Base-by-base conservation (phyloP, 1,140 invertebrate genomes). In the Drosophila asahinai region DNA sequence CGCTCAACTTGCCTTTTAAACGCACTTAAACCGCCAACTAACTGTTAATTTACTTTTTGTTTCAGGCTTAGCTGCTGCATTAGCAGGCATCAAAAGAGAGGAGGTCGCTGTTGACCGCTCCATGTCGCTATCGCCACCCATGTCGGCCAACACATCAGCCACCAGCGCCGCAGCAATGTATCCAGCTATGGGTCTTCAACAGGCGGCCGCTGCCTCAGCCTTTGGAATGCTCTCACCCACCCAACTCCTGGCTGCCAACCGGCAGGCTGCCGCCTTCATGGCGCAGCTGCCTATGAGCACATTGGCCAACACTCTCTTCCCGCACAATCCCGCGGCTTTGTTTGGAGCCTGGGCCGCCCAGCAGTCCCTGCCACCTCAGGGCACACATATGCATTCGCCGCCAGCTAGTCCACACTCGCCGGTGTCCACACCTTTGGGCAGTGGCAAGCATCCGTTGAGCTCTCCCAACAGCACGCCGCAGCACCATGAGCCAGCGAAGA, bases 231-330 rank as follows among this genome's bases (percentile, higher is more conserved):
- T 94, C 1, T 93, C 92, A 30, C 94, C 94, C 38, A 94, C 94
- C 36, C 94, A 95, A 80, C 73, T 95, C 5, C 49, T 95, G 30
- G 94, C 95, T 27, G 94, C 94, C 54, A 94, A 94, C 79, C 93
- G 93, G 57, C 93, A 94, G 51, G 93, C 94, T 7, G 93, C 94
- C 7, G 94, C 92, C 17, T 86, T 93, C 49, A 93, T 93, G 91
- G 89, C 91, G 1, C 91, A 92, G 62, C 74, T 93, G 48, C 92
- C 92, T 12, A 91, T 93, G 86, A 91, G 83, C 58, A 87, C 87
- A 25, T 38, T 92, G 72, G 92, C 92, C 43, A 91, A 63, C 58
- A 91, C 91, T 8, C 64, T 94, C 0, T 95, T 94, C 64, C 86
- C 92, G 12, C 94, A 94, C 57, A 93, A 94, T 80, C 94, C 94